Conservation (phyloP, 2,888 invertebrate species). For the Limnephilus marmoratus region DNA sequence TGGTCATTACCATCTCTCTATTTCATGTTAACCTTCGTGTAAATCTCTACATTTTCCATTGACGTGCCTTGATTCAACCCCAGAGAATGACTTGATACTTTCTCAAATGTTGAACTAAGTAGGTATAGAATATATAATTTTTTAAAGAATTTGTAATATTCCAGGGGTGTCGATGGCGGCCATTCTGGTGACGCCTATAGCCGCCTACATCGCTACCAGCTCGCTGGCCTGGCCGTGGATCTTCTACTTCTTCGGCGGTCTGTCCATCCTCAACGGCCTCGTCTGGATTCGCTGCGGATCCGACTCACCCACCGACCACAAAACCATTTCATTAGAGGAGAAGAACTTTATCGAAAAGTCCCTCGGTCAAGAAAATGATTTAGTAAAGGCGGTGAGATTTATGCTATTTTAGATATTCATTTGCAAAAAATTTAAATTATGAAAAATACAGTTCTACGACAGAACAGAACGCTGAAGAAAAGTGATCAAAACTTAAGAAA, state of each 20-base stretch:
- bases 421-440: too few species aligned
- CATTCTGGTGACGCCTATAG: conserved; percentile 81
- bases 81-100: too few species aligned
- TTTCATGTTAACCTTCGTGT: too few species aligned
- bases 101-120: too few species aligned
- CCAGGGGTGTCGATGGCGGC: conserved; percentile 82
- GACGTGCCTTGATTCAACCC: too few species aligned
- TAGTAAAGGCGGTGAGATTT: conserved; percentile 2
- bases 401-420: too few species aligned
- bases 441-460: too few species aligned
- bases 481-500: too few species aligned
- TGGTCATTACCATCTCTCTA: background rate
- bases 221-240: conserved; percentile 82
- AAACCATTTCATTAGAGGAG: conserved; percentile 77
- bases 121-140: too few species aligned
- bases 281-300: conserved; percentile 78
- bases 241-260: conserved; percentile 80
- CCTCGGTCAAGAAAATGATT: conserved; percentile 67
- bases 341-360: conserved; percentile 78
- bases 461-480: too few species aligned
- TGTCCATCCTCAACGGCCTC: conserved; percentile 76
- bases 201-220: conserved; percentile 79
- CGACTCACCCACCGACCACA: conserved; percentile 78
- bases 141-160: background rate
- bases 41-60: too few species aligned